Conservation (phyloP, 2,113 vertebrate species). For the Turdus rufiventris region DNA sequence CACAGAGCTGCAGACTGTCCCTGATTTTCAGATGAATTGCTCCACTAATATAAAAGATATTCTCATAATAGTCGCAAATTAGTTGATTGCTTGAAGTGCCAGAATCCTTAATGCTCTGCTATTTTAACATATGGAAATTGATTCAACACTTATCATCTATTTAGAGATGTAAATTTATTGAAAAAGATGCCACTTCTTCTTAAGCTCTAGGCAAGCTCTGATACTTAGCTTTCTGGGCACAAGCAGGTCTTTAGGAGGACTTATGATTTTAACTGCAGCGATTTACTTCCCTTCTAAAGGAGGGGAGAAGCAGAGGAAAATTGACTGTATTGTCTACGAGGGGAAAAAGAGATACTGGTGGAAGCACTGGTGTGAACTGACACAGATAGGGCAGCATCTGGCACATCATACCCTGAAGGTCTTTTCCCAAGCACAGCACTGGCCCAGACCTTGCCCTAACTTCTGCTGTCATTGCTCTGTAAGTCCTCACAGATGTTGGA, state of each 20-base stretch:
- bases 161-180: conserved; percentile 64
- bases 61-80: conserved; percentile 48
- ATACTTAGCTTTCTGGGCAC: conserved; percentile 29
- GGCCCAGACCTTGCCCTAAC: background rate
- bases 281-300: conserved; percentile 6
- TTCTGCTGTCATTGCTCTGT: background rate
- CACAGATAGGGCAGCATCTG: background rate
- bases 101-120: conserved; percentile 55
- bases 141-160: conserved; percentile 48
- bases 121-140: conserved; percentile 61
- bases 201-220: conserved; percentile 38
- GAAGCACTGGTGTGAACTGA: background rate
- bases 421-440: background rate
- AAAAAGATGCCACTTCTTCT: conserved; percentile 45
- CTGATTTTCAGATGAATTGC: conserved; percentile 19
- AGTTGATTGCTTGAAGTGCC: conserved; percentile 51
- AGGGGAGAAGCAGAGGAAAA: background rate
- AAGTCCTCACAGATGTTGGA: background rate
- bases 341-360: background rate
- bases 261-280: background rate
- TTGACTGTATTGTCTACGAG: background rate
- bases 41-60: conserved; percentile 13
- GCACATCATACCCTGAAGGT: background rate
- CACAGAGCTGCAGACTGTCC: background rate
- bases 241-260: background rate